Conservation (phyloP, 2,888 invertebrate genomes). For the Pandemis corylana region DNA sequence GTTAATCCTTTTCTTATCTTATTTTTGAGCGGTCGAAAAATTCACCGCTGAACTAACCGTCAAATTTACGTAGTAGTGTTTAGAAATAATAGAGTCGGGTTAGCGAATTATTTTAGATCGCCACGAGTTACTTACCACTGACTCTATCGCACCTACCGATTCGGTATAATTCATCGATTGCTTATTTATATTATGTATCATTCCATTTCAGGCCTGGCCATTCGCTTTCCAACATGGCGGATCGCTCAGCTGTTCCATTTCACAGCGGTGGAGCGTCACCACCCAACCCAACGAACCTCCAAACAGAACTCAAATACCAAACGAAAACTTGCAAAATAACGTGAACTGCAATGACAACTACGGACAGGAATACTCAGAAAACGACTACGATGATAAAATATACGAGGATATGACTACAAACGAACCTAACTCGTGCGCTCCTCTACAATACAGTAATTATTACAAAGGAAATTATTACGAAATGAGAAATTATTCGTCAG, state of each 20-base stretch:
- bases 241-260: conserved; percentile 75
- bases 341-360: conserved; percentile 56
- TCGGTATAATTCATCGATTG: neutral
- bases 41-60: too few species aligned
- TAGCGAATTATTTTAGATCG: neutral
- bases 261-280: conserved; percentile 75
- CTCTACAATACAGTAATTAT: conserved; percentile 72
- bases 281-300: conserved; percentile 55
- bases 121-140: neutral
- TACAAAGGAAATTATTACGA: conserved; percentile 77
- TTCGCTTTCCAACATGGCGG: conserved; percentile 90
- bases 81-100: neutral
- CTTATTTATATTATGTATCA: neutral
- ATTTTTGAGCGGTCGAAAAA: too few species aligned
- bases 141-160: neutral
- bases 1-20: too few species aligned
- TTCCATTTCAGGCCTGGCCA: conserved; percentile 90
- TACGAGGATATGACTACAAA: conserved; percentile 48
- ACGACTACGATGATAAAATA: conserved; percentile 69
- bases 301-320: conserved; percentile 48
- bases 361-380: conserved; percentile 69
- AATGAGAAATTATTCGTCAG: conserved; percentile 69
- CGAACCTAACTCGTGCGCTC: conserved; percentile 54
- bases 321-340: conserved; percentile 46
- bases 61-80: neutral